Percentiles rank a stretch among this genome's conserved stretches.
Evolutionary conservation across 2,888 invertebrate species (phyloP).

Genomic region (Leptinotarsa juncta): DNA sequence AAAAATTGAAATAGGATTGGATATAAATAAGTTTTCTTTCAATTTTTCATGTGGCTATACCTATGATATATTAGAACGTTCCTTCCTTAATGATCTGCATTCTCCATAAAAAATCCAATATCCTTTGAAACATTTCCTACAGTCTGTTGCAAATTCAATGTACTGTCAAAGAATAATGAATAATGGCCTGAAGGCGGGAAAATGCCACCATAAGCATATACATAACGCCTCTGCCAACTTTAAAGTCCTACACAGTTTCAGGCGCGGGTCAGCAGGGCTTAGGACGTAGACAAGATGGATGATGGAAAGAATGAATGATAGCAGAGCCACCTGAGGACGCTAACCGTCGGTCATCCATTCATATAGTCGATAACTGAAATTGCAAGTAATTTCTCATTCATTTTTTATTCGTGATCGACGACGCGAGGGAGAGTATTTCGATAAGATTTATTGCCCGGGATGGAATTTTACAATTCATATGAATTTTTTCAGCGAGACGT

Average conservation of each 20-base stretch:
- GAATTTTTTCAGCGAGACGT: neutral
- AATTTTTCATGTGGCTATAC: no score
- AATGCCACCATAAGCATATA: constrained; percentile 41
- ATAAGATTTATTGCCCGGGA: constrained; percentile 11
- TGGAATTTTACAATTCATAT: neutral
- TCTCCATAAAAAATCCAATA: constrained; percentile 36
- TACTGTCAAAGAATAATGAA: constrained; percentile 51
- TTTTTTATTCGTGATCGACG: constrained; percentile 33
- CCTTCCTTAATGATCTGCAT: constrained; percentile 24
- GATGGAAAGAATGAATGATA: constrained; percentile 53
- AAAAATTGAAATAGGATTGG: no score
- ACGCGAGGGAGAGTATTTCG: neutral
- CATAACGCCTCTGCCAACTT: constrained; percentile 42
- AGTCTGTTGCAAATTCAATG: constrained; percentile 49
- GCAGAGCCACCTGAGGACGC: constrained; percentile 56
- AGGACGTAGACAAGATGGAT: constrained; percentile 51
- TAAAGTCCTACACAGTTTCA: constrained; percentile 45
- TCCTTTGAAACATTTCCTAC: constrained; percentile 38
- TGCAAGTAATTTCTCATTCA: constrained; percentile 52
- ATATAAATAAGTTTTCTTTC: no score
- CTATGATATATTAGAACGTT: neutral
- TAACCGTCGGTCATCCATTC: constrained; percentile 57
- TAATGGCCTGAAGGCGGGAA: constrained; percentile 39
- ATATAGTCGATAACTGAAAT: constrained; percentile 52
- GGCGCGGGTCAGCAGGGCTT: constrained; percentile 47